These are phyloP conservation scores for Numenius arquata DNA, from an alignment of 2,113 vertebrate species.

Conservation along the genomic window DNA sequence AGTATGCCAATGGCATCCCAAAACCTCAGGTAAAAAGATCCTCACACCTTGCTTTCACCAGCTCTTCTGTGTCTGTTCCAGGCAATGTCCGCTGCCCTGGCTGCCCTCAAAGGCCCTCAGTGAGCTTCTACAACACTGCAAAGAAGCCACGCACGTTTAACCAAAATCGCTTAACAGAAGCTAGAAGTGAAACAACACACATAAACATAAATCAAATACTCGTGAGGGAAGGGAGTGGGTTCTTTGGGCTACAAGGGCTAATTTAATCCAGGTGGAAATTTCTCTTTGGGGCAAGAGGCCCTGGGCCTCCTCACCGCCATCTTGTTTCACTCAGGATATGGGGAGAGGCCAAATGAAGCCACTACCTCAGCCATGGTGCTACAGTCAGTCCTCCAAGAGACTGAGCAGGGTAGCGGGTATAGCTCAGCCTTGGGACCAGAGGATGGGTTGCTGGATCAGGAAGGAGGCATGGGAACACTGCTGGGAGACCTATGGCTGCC, in stretches of 20 bases:
- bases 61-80: background rate
- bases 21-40: background rate
- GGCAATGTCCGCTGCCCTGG: fast-evolving
- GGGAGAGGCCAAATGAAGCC: background rate
- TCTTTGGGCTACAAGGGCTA: background rate
- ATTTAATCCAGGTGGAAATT: background rate
- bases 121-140: fast-evolving
- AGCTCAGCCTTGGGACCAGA: background rate
- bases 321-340: background rate
- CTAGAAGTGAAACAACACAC: background rate
- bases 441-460: background rate
- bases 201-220: background rate
- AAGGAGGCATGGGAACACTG: background rate
- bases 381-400: background rate
- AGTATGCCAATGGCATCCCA: background rate
- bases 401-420: fast-evolving
- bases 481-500: background rate
- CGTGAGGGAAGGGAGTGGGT: fast-evolving
- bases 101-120: background rate
- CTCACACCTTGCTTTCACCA: background rate
- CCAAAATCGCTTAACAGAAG: background rate
- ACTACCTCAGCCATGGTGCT: background rate
- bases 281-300: background rate
- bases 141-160: background rate
- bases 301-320: background rate